A percentile compares a stretch with the other conserved stretches of the same genome.
Evolutionary conservation across 1,140 invertebrate genomes (phyloP).

Genomic region (Tigriopus japonicus): DNA sequence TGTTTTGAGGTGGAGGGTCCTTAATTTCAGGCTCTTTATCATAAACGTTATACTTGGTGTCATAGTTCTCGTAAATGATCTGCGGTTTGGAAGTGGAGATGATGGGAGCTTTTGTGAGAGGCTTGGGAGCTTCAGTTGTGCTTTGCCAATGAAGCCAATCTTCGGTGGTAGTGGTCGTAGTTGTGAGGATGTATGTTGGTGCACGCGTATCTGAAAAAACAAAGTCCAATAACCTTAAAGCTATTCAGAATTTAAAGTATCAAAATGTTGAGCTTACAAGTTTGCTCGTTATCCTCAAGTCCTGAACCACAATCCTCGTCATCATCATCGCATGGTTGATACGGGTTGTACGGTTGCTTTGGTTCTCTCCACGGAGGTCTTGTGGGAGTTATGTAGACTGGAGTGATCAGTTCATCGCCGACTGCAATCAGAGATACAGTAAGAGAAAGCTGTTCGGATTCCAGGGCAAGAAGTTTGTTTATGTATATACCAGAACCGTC

Average conservation of each 20-base stretch:
- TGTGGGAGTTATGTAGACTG: constrained; percentile 67
- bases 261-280: too few species aligned
- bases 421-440: constrained; percentile 9
- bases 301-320: not conserved
- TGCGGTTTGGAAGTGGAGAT: not conserved
- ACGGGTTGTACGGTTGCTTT: not conserved
- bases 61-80: constrained; percentile 13
- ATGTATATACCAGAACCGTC: constrained; percentile 4
- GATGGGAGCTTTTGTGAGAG: not conserved
- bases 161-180: too few species aligned
- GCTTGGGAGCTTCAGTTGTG: too few species aligned
- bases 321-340: constrained; percentile 8
- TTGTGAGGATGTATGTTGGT: too few species aligned
- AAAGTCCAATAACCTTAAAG: too few species aligned
- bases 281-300: not conserved
- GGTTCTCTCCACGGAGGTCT: constrained; percentile 28
- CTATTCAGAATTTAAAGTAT: too few species aligned
- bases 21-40: constrained; percentile 6
- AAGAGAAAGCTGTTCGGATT: too few species aligned
- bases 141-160: too few species aligned
- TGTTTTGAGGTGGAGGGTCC: not conserved
- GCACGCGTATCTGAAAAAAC: too few species aligned
- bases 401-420: constrained; percentile 66
- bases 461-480: not conserved
- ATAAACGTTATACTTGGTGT: constrained; percentile 13